These are phyloP conservation scores for Acronicta aceris DNA, from an alignment of 2,888 invertebrate genomes.

Conservation along the genomic window DNA sequence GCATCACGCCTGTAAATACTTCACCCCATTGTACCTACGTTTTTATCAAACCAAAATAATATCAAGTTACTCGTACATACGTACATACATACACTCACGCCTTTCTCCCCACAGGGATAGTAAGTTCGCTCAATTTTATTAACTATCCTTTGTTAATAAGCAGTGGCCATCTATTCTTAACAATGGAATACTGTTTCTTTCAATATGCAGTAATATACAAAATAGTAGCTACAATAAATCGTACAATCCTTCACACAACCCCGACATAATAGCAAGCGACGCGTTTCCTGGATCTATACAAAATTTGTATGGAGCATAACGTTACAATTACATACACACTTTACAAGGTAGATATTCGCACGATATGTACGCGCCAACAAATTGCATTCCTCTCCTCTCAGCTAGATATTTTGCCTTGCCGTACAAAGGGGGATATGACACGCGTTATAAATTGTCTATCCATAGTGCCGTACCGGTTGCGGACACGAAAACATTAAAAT, in stretches of 20 bases:
- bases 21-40: too few relatives aligned
- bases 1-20: too few relatives aligned
- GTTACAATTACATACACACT: slow-evolving; percentile 59
- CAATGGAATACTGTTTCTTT: too few relatives aligned
- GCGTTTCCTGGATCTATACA: slow-evolving; percentile 20
- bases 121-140: too few relatives aligned
- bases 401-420: slow-evolving; percentile 67
- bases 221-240: too few relatives aligned
- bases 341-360: slow-evolving; percentile 60
- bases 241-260: slow-evolving; percentile 7
- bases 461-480: slow-evolving; percentile 70
- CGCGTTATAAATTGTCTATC: slow-evolving; percentile 76
- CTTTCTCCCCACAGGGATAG: too few relatives aligned
- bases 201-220: too few relatives aligned
- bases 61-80: too few relatives aligned
- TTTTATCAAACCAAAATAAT: too few relatives aligned
- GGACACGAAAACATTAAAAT: slow-evolving; percentile 82
- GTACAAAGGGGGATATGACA: slow-evolving; percentile 72
- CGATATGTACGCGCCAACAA: slow-evolving; percentile 65
- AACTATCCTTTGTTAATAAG: too few relatives aligned
- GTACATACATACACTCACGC: too few relatives aligned
- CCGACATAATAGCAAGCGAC: slow-evolving; percentile 6
- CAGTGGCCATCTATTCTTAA: too few relatives aligned
- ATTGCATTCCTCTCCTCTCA: slow-evolving; percentile 71
- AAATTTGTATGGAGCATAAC: slow-evolving; percentile 23